Conservation (phyloP, 35 echinoderm and acorn worm genomes). For the Strongylocentrotus purpuratus region DNA sequence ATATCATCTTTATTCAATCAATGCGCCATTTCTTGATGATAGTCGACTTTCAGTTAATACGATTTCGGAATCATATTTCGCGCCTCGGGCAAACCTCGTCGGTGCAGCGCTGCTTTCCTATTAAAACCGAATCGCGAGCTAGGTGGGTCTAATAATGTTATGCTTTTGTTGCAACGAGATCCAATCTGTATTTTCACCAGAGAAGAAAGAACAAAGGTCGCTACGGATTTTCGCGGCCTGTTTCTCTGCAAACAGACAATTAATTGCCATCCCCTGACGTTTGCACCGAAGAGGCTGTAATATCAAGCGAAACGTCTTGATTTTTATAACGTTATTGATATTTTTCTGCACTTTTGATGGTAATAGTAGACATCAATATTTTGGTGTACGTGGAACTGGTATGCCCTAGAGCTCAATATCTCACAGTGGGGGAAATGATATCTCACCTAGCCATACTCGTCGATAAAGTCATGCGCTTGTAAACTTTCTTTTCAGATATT, state of each 20-base stretch:
- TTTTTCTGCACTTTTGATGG: not conserved
- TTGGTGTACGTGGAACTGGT: not conserved
- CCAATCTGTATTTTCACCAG: not conserved
- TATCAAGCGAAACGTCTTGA: not conserved
- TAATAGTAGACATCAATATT: conserved; percentile 5
- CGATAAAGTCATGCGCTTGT: not conserved
- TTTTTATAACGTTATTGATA: not conserved
- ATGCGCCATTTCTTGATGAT: not conserved
- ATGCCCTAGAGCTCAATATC: not conserved
- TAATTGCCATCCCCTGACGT: not conserved
- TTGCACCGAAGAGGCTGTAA: not conserved
- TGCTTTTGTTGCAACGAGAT: not conserved
- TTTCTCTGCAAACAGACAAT: not conserved
- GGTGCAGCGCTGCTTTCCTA: not conserved
- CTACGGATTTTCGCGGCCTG: not conserved
- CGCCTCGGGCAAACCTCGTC: not conserved
- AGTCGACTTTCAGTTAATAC: conserved; percentile 1
- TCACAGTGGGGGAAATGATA: not conserved
- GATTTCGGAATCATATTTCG: not conserved
- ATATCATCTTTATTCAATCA: not conserved
- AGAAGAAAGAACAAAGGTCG: not conserved
- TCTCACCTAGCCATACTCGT: not conserved
- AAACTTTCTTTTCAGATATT: not conserved
- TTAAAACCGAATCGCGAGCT: not conserved
- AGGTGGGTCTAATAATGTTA: not conserved